Base-by-base conservation (phyloP, 2,888 invertebrate species). In the Caenorhabditis doughertyi region DNA sequence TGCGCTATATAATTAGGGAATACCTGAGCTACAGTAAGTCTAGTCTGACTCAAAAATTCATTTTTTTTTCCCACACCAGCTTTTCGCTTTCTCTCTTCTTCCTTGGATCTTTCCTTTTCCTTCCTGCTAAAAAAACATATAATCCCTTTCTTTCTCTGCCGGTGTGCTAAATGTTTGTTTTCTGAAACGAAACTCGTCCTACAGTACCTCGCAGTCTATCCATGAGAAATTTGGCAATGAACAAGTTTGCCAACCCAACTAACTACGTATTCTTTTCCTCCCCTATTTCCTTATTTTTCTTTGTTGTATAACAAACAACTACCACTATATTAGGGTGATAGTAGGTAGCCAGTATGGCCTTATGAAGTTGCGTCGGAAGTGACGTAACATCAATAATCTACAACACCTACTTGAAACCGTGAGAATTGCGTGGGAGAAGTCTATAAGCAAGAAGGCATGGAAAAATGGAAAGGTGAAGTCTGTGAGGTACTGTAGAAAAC, bases 331-430 rank as follows among this genome's bases (percentile, higher is more conserved):
- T 49, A 23, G 25, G 56, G 42, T 65, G 74, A 65, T 74, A 67
- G 65, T 51, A 39, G 44, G 49, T 25, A n/a, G 49, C 18, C 44
- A 49, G 47, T 2, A 55, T 11, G 47, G 51, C 32, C 29, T 23
- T 44, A 56, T 35, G 60, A 68, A 76, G 76, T 76, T 76, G 68
- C 76, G 76, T 76, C 76, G 76, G 76, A 76, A 76, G 76, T 74
- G 65, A 56, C 76, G 76, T 51, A 67, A 76, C 74, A 47, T 56
- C 55, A 72, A 67, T 76, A 76, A 76, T 76, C 76, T 60, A 76
- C 67, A 60, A 58, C 76, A 76, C 76, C 76, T 68, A 76, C 76
- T 76, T 58, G 56, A 73, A 53, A 60, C 60, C 53, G 65, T 65
- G 55, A 73, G 44, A 47, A 42, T 73, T 53, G 64, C 64, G 60